Evolutionary conservation across 2,797 vertebrate species (phyloP).

Genomic region (Eospalax fontanierii): DNA sequence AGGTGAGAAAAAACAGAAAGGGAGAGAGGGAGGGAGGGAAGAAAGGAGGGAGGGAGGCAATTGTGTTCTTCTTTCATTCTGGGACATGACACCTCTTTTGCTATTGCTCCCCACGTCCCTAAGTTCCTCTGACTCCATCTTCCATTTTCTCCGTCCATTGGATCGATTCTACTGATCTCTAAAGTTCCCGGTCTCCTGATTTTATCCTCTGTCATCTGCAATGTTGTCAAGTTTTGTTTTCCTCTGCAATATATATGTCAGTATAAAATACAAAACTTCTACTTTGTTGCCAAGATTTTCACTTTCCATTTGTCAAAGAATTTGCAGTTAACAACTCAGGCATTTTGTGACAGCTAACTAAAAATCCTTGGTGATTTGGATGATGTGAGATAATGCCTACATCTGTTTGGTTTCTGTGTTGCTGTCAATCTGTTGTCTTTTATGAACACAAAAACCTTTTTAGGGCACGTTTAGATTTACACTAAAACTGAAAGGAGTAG

Average conservation of each 20-base stretch:
- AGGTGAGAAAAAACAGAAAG: neutral
- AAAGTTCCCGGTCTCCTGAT: neutral
- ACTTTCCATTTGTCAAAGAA: slow-evolving; percentile 33
- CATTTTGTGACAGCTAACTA: neutral
- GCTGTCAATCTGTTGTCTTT: neutral
- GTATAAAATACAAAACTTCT: neutral
- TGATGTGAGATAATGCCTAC: neutral
- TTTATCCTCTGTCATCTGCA: too few species aligned
- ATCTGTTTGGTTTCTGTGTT: neutral
- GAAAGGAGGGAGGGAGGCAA: neutral
- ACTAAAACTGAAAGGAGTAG: neutral
- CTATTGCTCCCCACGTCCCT: neutral
- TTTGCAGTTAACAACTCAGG: neutral
- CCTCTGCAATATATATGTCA: neutral
- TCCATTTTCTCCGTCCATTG: neutral
- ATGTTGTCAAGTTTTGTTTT: neutral
- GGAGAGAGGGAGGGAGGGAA: neutral
- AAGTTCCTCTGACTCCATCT: neutral
- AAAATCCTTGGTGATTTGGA: neutral
- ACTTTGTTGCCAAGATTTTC: slow-evolving; percentile 12
- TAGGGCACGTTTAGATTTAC: neutral
- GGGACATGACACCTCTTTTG: neutral
- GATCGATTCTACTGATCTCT: neutral
- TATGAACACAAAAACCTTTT: neutral
- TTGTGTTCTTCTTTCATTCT: neutral